A percentile compares a stretch with the other conserved stretches of the same genome.
Evolutionary conservation across 2,797 vertebrate species (phyloP).

Genomic region (Acrossocheilus wenchowensis): DNA sequence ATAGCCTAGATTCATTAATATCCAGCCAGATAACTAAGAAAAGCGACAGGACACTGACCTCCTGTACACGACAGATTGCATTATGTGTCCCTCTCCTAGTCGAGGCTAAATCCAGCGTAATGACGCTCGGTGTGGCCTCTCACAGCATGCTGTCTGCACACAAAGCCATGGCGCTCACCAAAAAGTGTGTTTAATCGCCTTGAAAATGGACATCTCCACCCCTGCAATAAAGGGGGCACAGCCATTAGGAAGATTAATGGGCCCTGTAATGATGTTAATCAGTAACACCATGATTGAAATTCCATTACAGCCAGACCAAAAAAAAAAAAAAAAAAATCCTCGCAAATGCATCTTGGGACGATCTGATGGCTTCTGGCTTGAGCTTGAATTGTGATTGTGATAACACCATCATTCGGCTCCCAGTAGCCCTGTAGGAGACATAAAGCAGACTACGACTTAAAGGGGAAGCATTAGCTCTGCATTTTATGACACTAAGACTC

Average conservation of each 20-base stretch:
- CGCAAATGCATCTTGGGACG: constrained; percentile 48
- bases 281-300: constrained; percentile 74
- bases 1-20: constrained; percentile 14
- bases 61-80: neutral
- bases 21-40: neutral
- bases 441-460: neutral
- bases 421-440: constrained; percentile 6
- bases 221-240: constrained; percentile 73
- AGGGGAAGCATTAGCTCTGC: neutral
- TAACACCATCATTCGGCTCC: constrained; percentile 31
- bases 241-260: constrained; percentile 80
- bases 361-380: constrained; percentile 43
- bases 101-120: constrained; percentile 19
- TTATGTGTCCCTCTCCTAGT: neutral
- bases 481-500: neutral
- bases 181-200: constrained; percentile 74
- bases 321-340: constrained; percentile 52
- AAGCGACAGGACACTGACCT: constrained; percentile 33
- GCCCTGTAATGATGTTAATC: constrained; percentile 79
- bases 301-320: constrained; percentile 63
- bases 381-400: constrained; percentile 45
- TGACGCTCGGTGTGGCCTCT: constrained; percentile 21
- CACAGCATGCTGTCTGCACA: constrained; percentile 15
- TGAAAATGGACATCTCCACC: constrained; percentile 76
- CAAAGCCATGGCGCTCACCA: constrained; percentile 54